phyloP scores from a whole-genome alignment of 2,888 invertebrate species.

The Brachypalpus laphriformis region DNA sequence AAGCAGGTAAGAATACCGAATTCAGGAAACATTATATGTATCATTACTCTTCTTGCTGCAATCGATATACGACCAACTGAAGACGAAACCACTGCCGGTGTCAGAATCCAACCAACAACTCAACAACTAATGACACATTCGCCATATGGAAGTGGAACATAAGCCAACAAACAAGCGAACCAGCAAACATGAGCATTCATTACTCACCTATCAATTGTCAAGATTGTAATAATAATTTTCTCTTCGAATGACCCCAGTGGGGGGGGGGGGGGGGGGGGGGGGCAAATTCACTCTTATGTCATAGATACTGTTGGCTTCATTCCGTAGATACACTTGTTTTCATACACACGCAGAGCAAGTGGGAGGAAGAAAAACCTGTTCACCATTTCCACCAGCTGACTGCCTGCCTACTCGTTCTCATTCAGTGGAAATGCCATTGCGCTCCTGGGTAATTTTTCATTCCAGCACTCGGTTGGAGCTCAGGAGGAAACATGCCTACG shows the following conservation, averaged over 20 bases:
- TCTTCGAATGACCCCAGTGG: slow-evolving; percentile 53
- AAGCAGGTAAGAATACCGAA: neutral
- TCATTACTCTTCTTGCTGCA: slow-evolving; percentile 5
- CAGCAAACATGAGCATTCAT: slow-evolving; percentile 54
- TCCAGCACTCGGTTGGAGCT: slow-evolving; percentile 1
- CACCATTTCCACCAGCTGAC: slow-evolving; percentile 37
- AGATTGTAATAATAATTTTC: slow-evolving; percentile 66
- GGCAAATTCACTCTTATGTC: slow-evolving; percentile 19
- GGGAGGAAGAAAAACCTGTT: slow-evolving; percentile 64
- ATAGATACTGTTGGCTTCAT: slow-evolving; percentile 21
- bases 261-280: neutral
- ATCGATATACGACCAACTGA: no score
- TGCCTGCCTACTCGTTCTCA: slow-evolving; percentile 38
- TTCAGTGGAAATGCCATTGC: slow-evolving; percentile 46
- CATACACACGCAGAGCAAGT: slow-evolving; percentile 39
- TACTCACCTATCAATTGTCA: slow-evolving; percentile 69
- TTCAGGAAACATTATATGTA: neutral
- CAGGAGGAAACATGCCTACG: slow-evolving; percentile 35
- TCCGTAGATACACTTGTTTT: slow-evolving; percentile 57
- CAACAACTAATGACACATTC: slow-evolving; percentile 10
- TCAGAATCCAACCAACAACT: neutral
- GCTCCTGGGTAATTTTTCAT: slow-evolving; percentile 68
- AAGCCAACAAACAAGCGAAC: slow-evolving; percentile 17
- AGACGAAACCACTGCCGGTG: neutral
- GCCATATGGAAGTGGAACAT: slow-evolving; percentile 40